Conservation (phyloP, 2,888 invertebrate species). For the Spisula subtruncata region DNA sequence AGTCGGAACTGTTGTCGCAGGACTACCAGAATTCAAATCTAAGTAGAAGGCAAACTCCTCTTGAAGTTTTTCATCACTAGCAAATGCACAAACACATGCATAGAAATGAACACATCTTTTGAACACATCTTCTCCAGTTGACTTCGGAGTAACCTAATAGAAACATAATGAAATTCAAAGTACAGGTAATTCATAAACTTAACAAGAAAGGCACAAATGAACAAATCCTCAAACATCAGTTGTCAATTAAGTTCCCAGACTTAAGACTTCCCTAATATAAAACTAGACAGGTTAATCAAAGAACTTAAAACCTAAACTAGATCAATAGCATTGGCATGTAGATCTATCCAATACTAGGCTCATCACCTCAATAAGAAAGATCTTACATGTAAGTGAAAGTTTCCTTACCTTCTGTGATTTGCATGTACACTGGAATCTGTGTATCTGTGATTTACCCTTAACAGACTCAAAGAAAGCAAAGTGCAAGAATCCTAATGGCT, state of each 20-base stretch:
- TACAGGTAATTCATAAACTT: no score
- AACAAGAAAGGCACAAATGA: no score
- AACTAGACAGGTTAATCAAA: no score
- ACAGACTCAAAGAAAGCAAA: conserved; percentile 89
- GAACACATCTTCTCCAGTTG: conserved; percentile 77
- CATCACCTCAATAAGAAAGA: no score
- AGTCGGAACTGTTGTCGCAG: neutral
- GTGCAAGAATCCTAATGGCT: conserved; percentile 92
- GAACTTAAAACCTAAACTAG: no score
- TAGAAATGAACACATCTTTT: conserved; percentile 91
- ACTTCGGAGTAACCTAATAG: conserved; percentile 38
- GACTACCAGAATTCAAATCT: conserved; percentile 17
- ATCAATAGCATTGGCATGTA: no score
- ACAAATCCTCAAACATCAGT: no score
- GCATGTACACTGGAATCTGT: conserved; percentile 90
- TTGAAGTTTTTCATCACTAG: conserved; percentile 90
- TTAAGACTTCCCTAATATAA: no score
- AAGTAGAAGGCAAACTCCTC: conserved; percentile 90
- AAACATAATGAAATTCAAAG: neutral
- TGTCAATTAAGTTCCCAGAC: no score
- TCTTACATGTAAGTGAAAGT: no score
- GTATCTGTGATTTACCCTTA: conserved; percentile 87
- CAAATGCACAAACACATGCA: conserved; percentile 92
- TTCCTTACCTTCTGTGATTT: conserved; percentile 89
- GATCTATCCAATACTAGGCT: no score